A percentile compares a stretch with the other conserved stretches of the same genome.
Evolutionary conservation across 2,113 vertebrate genomes (phyloP).

Genomic region (Rousettus leschenaultii): DNA sequence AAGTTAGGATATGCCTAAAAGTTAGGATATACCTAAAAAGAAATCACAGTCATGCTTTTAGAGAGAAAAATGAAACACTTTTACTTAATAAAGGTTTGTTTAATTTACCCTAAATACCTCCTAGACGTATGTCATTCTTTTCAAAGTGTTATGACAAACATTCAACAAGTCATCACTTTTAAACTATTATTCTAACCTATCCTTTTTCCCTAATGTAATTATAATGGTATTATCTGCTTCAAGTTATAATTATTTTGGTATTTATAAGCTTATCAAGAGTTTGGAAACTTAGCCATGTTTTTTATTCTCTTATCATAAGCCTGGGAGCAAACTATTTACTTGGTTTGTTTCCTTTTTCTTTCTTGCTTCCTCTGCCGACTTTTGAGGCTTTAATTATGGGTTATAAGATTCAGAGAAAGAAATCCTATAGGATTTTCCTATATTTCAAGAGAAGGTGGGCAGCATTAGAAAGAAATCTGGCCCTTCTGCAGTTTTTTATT

Average conservation of each 20-base stretch:
- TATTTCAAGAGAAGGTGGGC: not conserved
- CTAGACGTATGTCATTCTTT: not conserved
- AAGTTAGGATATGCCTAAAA: not conserved
- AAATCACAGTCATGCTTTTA: constrained; percentile 1
- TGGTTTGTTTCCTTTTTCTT: not conserved
- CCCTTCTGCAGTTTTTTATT: not conserved
- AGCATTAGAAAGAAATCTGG: not conserved
- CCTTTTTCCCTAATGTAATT: not conserved
- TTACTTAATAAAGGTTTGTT: not conserved
- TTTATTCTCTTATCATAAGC: constrained; percentile 42
- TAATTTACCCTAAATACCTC: not conserved
- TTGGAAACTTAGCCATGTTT: not conserved
- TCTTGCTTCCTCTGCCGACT: not conserved
- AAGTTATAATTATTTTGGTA: not conserved
- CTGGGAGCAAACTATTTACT: not conserved
- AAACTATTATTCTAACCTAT: constrained; percentile 4
- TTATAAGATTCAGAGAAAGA: constrained; percentile 5
- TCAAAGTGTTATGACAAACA: not conserved
- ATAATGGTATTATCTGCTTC: constrained; percentile 1
- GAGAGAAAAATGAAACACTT: not conserved
- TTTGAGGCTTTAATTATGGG: not conserved
- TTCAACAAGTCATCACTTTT: not conserved
- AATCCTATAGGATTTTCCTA: not conserved
- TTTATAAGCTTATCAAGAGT: constrained; percentile 35
- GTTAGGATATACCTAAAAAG: not conserved